Evolutionary conservation across 2,113 vertebrate genomes (phyloP), one percentile per base, ranked within the genome.

Genomic region (Cinclus cinclus): DNA sequence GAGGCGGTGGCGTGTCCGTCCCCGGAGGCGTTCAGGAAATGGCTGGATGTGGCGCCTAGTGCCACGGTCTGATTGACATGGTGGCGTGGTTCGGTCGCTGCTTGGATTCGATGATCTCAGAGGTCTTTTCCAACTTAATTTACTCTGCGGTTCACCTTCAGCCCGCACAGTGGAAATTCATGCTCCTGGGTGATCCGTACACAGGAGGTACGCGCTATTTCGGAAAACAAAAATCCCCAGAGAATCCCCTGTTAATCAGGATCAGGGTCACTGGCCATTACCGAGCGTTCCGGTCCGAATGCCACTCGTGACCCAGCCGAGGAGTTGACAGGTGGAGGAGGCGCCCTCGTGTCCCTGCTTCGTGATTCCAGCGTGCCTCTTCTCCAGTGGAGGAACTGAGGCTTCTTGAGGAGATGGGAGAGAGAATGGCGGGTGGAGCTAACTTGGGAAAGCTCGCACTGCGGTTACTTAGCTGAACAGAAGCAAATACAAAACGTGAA

Each of bases 341-440:
- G 10, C 30, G 2, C 2, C 18, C 4, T 11, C 1, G 6, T 21
- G 60, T 30, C 67, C 0, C 15, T 1, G 47, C 30, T 15, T 0
- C 1, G 13, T 4, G 2, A 1, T 8, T 21, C 20, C 15, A 0
- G 3, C 3, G 22, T 7, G 0, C 2, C 13, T 2, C 28, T 2
- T 27, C 4, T 1, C 12, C 13, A 1, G 0, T 0, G 50, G 15
- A 1, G 17, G 24, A 31, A 1, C 17, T 1, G 46, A 14, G 58
- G 21, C 13, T 35, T 2, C 35, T 6, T 2, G 18, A 3, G 21
- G 27, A 30, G 46, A 5, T 2, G 24, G 0, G 35, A 6, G 11
- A 3, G 62, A 7, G n/a, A 8, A 3, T 0, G 24, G 42, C 31
- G 6, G 35, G 3, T 6, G 33, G 15, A 13, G 20, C 7, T 15